Conservation (phyloP, 2,888 invertebrate species). For the Cryptops parisi region DNA sequence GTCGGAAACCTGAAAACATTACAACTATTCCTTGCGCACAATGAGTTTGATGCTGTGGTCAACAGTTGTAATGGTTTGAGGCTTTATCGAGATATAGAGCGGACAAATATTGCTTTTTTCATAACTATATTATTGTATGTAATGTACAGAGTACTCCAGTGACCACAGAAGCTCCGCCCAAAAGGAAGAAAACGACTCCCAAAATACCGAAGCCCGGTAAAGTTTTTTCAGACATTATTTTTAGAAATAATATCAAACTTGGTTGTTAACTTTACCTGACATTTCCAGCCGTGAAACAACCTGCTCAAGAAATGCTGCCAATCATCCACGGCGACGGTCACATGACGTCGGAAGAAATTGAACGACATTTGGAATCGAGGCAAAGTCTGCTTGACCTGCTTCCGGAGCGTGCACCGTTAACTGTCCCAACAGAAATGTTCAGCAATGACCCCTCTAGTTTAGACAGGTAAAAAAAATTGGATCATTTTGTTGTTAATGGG, state of each 20-base stretch:
- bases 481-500: background rate
- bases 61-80: no score
- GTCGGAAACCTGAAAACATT: no score
- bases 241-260: no score
- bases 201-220: constrained; percentile 6
- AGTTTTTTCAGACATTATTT: background rate
- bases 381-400: constrained; percentile 63
- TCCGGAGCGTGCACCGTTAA: constrained; percentile 64
- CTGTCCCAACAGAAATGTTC: constrained; percentile 86
- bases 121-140: no score
- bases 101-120: no score
- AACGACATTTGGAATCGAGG: constrained; percentile 70
- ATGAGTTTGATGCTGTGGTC: no score
- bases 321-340: constrained; percentile 43
- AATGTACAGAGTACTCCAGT: background rate
- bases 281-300: constrained; percentile 8
- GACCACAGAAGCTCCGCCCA: constrained; percentile 7
- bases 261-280: no score
- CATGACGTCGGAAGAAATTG: constrained; percentile 83
- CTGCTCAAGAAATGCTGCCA: constrained; percentile 15
- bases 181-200: constrained; percentile 13
- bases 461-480: constrained; percentile 46
- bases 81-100: no score
- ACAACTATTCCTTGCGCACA: no score
- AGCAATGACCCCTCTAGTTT: constrained; percentile 74